These are phyloP conservation scores for Hirtodrosophila alboralis DNA, from an alignment of 2,888 invertebrate species.

Conservation along the genomic window DNA sequence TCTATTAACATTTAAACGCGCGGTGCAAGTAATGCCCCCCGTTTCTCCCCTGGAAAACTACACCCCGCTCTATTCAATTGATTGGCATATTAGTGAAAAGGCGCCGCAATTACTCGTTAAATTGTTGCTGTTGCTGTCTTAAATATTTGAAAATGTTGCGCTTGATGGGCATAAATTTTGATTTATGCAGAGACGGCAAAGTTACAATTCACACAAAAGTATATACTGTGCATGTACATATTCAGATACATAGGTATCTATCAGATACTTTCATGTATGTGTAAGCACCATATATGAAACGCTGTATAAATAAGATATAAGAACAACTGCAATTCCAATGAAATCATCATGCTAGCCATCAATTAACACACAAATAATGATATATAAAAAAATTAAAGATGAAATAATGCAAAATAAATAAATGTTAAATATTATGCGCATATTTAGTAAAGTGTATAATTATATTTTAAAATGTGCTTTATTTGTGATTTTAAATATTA, in stretches of 20 bases:
- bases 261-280: constrained; percentile 46
- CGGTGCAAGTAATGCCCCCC: constrained; percentile 19
- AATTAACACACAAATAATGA: no score
- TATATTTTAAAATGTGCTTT: no score
- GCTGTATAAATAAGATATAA: constrained; percentile 57
- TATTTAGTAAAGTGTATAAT: no score
- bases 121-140: constrained; percentile 35
- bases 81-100: constrained; percentile 29
- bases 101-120: constrained; percentile 52
- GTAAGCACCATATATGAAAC: constrained; percentile 68
- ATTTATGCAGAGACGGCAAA: constrained; percentile 51
- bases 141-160: constrained; percentile 56
- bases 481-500: no score
- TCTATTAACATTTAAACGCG: constrained; percentile 62
- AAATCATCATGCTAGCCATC: constrained; percentile 17
- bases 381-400: no score
- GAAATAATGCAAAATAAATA: no score
- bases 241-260: constrained; percentile 36
- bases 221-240: background rate
- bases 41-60: background rate
- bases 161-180: constrained; percentile 63
- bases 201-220: background rate
- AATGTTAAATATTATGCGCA: no score
- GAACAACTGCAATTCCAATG: constrained; percentile 29
- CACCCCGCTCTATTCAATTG: background rate